These are phyloP conservation scores for Caenorhabditis inopinata DNA, from an alignment of 1,140 invertebrate genomes.

Conservation along the genomic window DNA sequence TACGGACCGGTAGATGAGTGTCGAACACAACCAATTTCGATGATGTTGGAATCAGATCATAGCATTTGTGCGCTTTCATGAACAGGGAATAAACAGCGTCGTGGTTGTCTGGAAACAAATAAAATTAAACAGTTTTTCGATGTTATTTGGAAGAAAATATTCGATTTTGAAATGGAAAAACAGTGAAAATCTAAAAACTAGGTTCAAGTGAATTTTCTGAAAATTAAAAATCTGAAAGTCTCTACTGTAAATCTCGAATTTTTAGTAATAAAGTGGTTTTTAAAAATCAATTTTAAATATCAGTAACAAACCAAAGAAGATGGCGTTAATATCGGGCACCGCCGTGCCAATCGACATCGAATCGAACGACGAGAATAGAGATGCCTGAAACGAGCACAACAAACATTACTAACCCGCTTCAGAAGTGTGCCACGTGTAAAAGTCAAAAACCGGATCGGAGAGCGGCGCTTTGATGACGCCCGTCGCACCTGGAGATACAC, in stretches of 20 bases:
- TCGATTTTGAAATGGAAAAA: no score
- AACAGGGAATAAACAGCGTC: slow-evolving; percentile 71
- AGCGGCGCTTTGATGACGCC: slow-evolving; percentile 42
- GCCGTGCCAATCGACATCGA: slow-evolving; percentile 38
- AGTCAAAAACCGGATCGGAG: slow-evolving; percentile 59
- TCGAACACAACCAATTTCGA: slow-evolving; percentile 99
- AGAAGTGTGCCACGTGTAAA: slow-evolving; percentile 61
- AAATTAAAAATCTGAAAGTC: no score
- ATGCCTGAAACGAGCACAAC: slow-evolving; percentile 52
- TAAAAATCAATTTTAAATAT: background rate
- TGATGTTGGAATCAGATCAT: slow-evolving; percentile 97
- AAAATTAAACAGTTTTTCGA: no score
- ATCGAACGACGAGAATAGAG: slow-evolving; percentile 45
- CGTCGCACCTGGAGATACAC: background rate
- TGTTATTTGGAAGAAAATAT: no score
- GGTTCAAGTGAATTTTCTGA: no score
- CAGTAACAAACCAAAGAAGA: slow-evolving; percentile 54
- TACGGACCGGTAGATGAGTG: slow-evolving; percentile 93
- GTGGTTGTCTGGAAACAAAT: slow-evolving; percentile 62
- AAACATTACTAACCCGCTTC: slow-evolving; percentile 47
- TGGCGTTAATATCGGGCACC: slow-evolving; percentile 58
- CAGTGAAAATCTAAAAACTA: no score
- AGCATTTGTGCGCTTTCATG: slow-evolving; percentile 98
- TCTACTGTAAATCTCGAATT: no score
- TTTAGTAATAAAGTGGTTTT: no score